Conservation (phyloP, 2,888 invertebrate species). For the Apotomis turbidana region DNA sequence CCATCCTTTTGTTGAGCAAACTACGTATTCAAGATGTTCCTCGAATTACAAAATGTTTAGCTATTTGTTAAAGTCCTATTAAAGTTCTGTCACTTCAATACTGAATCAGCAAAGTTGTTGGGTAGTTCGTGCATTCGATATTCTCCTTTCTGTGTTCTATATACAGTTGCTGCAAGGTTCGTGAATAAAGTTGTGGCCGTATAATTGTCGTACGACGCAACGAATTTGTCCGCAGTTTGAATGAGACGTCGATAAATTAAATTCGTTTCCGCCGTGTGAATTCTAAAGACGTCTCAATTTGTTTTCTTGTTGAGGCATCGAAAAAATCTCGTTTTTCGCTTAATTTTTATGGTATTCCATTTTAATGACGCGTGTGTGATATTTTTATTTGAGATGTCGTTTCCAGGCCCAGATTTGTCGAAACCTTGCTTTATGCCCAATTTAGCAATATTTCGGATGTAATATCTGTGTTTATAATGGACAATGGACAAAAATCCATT, state of each 20-base stretch:
- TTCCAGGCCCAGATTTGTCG: no score
- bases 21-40: slow-evolving; percentile 77
- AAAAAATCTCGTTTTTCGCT: slow-evolving; percentile 53
- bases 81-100: slow-evolving; percentile 76
- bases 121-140: slow-evolving; percentile 41
- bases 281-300: slow-evolving; percentile 80
- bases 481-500: no score
- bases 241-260: slow-evolving; percentile 82
- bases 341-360: slow-evolving; percentile 60
- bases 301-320: slow-evolving; percentile 65
- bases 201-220: slow-evolving; percentile 77
- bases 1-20: slow-evolving; percentile 74
- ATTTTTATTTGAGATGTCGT: no score
- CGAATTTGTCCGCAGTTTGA: slow-evolving; percentile 70
- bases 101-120: slow-evolving; percentile 57
- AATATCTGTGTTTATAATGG: no score
- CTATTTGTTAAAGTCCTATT: slow-evolving; percentile 83
- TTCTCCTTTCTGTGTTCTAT: slow-evolving; percentile 45
- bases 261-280: slow-evolving; percentile 80
- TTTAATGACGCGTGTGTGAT: slow-evolving; percentile 62
- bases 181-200: slow-evolving; percentile 52
- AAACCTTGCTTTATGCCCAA: no score
- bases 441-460: no score
- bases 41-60: slow-evolving; percentile 82
- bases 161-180: slow-evolving; percentile 47